These are phyloP conservation scores for Neodiprion virginianus DNA, from an alignment of 1,140 invertebrate genomes.

Conservation along the genomic window DNA sequence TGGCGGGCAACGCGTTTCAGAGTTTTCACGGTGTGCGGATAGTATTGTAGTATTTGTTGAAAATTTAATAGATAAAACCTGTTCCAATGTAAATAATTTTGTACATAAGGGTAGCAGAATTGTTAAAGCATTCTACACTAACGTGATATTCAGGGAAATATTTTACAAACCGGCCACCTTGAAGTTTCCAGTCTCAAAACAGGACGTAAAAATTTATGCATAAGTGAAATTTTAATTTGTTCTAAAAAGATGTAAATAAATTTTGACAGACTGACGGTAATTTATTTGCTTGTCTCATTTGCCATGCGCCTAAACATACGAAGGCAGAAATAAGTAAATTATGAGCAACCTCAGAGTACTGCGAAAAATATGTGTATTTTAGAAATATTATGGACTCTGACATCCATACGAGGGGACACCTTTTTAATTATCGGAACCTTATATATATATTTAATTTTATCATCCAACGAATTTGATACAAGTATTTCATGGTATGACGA, in stretches of 20 bases:
- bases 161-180: neutral
- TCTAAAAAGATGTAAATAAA: no score
- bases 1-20: neutral
- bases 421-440: neutral
- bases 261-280: no score
- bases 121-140: no score
- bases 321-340: neutral
- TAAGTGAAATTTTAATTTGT: neutral
- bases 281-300: no score
- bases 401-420: neutral
- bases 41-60: neutral
- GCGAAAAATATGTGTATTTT: neutral
- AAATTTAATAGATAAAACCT: neutral
- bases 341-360: neutral
- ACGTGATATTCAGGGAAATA: neutral
- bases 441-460: neutral
- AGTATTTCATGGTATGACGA: conserved; percentile 10
- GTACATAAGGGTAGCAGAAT: neutral
- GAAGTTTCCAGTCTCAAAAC: neutral
- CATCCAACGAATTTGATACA: conserved; percentile 10
- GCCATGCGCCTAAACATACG: no score
- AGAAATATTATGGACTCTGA: neutral
- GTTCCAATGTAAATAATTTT: neutral
- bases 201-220: neutral
- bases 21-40: conserved; percentile 15